phyloP scores from a whole-genome alignment of 1,140 invertebrate species.

The Amphibalanus amphitrite region DNA sequence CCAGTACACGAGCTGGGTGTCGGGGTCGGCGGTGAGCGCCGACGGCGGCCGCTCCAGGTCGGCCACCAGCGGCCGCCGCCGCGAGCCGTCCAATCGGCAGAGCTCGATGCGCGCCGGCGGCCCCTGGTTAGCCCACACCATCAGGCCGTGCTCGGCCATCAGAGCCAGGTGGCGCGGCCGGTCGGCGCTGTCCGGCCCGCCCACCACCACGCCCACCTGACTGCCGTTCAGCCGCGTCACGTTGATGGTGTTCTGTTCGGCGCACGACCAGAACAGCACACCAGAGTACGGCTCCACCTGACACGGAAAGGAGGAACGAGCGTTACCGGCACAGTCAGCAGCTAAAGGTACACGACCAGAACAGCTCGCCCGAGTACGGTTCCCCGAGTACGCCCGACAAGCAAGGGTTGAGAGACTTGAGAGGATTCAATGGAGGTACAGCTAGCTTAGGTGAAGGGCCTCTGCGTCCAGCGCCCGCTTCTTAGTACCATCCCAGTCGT shows the following conservation, averaged over 20 bases:
- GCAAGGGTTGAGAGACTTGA: no score
- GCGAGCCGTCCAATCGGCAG: constrained; percentile 36
- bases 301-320: no score
- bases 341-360: no score
- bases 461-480: no score
- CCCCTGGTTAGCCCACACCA: constrained; percentile 31
- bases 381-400: no score
- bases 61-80: constrained; percentile 48
- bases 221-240: constrained; percentile 53
- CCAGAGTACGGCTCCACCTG: constrained; percentile 58
- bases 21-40: constrained; percentile 54
- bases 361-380: no score
- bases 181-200: constrained; percentile 41
- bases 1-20: constrained; percentile 20
- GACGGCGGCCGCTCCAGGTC: constrained; percentile 46
- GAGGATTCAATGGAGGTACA: no score
- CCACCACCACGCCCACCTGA: constrained; percentile 50
- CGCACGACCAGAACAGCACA: constrained; percentile 72
- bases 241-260: constrained; percentile 66
- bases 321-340: no score
- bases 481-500: no score
- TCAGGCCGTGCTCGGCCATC: constrained; percentile 29
- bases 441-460: no score
- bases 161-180: constrained; percentile 65
- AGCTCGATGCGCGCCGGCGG: constrained; percentile 13